phyloP scores from a whole-genome alignment of 2,797 vertebrate genomes.

The Chanos chanos region DNA sequence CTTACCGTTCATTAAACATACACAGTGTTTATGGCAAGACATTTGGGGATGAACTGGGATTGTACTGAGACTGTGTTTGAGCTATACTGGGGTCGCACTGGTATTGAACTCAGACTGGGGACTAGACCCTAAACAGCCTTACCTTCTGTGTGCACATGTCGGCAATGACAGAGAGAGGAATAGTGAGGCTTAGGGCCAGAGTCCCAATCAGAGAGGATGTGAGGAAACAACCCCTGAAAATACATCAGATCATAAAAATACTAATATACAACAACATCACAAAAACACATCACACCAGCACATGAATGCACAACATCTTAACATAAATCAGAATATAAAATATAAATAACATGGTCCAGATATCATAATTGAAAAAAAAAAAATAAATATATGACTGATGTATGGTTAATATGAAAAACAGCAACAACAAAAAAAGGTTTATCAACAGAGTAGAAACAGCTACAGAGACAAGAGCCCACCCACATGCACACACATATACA shows the following conservation, averaged over 20 bases:
- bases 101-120: no score
- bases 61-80: no score
- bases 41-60: no score
- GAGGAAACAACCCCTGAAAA: conserved; percentile 91
- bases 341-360: neutral
- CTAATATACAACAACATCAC: neutral
- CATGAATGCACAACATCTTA: neutral
- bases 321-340: neutral
- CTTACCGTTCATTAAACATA: no score
- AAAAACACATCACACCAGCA: neutral
- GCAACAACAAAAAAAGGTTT: no score
- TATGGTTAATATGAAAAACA: no score
- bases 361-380: no score
- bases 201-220: conserved; percentile 95
- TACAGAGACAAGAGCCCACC: neutral
- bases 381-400: no score
- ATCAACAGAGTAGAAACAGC: no score
- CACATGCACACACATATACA: neutral
- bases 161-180: conserved; percentile 93
- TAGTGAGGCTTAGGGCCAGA: conserved; percentile 91
- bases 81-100: no score
- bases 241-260: conserved; percentile 13
- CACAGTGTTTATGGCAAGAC: no score
- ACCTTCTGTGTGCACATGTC: conserved; percentile 98
- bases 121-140: conserved; percentile 20